Conservation (phyloP, 2,113 vertebrate species). For the Vicugna pacos region DNA sequence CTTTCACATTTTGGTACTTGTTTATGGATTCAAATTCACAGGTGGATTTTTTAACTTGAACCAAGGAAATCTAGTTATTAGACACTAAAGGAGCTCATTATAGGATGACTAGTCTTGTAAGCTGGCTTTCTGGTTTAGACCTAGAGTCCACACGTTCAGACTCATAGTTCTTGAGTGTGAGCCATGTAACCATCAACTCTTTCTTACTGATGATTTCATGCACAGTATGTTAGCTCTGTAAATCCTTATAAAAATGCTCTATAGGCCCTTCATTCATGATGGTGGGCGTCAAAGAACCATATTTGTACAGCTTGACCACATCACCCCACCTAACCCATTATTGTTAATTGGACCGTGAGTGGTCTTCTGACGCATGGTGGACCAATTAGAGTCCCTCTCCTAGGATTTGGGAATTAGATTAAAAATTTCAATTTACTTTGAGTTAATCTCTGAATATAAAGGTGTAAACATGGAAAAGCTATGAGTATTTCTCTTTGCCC, state of each 20-base stretch:
- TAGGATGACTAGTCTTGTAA: not conserved
- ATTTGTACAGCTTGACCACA: not conserved
- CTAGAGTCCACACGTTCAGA: not conserved
- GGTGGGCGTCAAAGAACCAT: not conserved
- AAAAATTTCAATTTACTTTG: not conserved
- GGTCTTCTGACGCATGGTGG: not conserved
- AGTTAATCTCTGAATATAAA: not conserved
- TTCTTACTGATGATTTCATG: not conserved
- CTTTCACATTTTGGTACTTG: not conserved
- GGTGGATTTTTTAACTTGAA: not conserved
- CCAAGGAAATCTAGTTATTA: not conserved
- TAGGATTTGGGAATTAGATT: not conserved
- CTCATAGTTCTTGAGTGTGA: not conserved
- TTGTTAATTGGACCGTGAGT: not conserved
- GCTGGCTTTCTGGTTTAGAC: not conserved
- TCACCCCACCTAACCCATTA: not conserved
- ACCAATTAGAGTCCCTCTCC: not conserved
- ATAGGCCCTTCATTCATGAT: not conserved
- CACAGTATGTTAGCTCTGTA: not conserved
- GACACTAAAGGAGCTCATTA: not conserved
- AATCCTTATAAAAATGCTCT: not conserved
- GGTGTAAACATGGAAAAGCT: not conserved
- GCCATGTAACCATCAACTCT: not conserved
- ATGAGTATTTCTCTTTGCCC: not conserved
- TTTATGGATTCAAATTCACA: conserved; percentile 5